Percentiles rank a stretch among this genome's conserved stretches.
phyloP scores from a whole-genome alignment of 2,797 vertebrate species.

The Melanotaenia parkinsoni region DNA sequence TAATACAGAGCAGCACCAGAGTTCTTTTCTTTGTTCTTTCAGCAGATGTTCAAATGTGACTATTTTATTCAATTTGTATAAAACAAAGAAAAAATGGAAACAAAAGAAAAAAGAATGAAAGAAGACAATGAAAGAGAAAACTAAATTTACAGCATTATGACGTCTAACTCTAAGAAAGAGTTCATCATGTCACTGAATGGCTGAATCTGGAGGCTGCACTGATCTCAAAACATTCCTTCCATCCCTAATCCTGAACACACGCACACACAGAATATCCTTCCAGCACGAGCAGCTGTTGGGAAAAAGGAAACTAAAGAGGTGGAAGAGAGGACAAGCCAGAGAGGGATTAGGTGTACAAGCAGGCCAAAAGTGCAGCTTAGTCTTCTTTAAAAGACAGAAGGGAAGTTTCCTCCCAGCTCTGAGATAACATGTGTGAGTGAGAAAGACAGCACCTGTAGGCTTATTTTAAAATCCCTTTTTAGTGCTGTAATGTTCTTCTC shows the following conservation, averaged over 20 bases:
- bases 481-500: not conserved
- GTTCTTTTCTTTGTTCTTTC: not conserved
- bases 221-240: conserved; percentile 18
- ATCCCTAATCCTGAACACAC: not conserved
- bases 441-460: not conserved
- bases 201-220: not conserved
- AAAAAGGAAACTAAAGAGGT: conserved; percentile 11
- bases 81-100: conserved; percentile 3
- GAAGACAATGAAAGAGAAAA: not conserved
- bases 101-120: not conserved
- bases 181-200: not conserved
- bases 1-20: not conserved
- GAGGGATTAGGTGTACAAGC: conserved; percentile 26
- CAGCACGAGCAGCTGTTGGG: conserved; percentile 34
- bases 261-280: conserved; percentile 11
- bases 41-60: not conserved
- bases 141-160: not conserved
- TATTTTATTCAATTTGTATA: not conserved
- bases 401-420: conserved; percentile 7
- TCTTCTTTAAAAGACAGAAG: conserved; percentile 4
- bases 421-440: not conserved
- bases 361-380: conserved; percentile 6
- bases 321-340: conserved; percentile 15
- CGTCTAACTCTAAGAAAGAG: not conserved
- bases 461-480: not conserved